phyloP scores from a whole-genome alignment of 2,113 vertebrate genomes.

The Hemiprocne comata region DNA sequence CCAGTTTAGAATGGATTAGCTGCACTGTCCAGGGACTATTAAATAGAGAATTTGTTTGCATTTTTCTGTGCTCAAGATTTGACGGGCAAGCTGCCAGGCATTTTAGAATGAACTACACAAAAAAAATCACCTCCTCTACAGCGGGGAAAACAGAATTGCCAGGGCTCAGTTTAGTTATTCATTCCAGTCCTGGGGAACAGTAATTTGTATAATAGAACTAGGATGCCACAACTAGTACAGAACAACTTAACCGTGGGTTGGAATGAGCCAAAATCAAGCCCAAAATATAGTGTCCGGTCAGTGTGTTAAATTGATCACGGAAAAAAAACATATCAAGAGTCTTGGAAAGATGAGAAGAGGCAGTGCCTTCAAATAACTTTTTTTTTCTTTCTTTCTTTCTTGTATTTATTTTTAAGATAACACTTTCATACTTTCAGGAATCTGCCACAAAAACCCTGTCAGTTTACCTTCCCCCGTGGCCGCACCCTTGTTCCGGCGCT shows the following conservation, averaged over 20 bases:
- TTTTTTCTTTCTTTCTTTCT: too few species aligned
- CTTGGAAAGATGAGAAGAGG: not conserved
- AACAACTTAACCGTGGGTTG: not conserved
- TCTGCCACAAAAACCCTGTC: not conserved
- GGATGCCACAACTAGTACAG: not conserved
- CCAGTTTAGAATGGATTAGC: constrained; percentile 30
- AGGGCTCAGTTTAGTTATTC: not conserved
- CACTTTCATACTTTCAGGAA: not conserved
- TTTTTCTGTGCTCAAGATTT: not conserved
- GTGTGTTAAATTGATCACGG: not conserved
- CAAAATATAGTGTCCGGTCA: rapidly evolving
- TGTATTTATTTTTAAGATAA: not conserved
- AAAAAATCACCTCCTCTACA: not conserved
- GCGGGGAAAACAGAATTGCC: not conserved
- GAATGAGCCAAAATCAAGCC: not conserved
- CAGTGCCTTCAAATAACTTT: not conserved
- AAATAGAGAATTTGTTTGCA: constrained; percentile 23
- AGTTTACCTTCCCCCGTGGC: not conserved
- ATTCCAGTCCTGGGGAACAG: rapidly evolving
- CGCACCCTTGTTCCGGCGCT: rapidly evolving
- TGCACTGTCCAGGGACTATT: constrained; percentile 14
- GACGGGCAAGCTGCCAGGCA: constrained; percentile 29
- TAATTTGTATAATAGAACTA: rapidly evolving
- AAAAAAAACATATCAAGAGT: not conserved
- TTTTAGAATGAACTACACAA: constrained; percentile 8